Base-by-base conservation (phyloP, 2,113 vertebrate genomes). In the Cisticola juncidis region DNA sequence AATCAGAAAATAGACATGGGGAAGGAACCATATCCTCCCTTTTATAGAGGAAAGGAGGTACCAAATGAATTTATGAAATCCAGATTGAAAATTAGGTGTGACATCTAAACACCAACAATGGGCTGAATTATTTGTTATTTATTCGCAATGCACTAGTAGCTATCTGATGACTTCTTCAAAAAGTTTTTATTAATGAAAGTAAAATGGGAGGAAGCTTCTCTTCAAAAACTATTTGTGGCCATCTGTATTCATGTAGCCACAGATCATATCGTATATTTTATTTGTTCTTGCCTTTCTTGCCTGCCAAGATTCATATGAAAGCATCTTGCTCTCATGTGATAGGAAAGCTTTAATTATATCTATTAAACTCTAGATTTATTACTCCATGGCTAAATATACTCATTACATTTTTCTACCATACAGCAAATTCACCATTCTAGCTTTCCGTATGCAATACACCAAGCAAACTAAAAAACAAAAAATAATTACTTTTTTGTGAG, bases 351-450 rank as follows among this genome's bases (percentile, higher is more conserved):
- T 73, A 77, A 68, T 69, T 90, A 19, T 44, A 7, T 24, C 9
- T 90, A 61, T 61, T 91, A 94, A 95, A 91, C 6, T 88, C 51
- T 23, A 81, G 64, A 95, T 93, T 95, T 97, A 94, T 85, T 90
- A 85, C 58, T 48, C 8, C 28, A 2, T 74, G 21, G 23, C 21
- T 95, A 95, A 91, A 91, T 71, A 70, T 15, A 69, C 18, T 65
- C 33, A 61, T 81, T 83, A 58, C 3, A 50, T 56, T 86, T 93
- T 66, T 56, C 72, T 69, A 48, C 9, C 28, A 35, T 33, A 9
- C 9, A 51, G 5, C 14, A 9, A 78, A 72, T 72, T 72, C 25
- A 57, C 11, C 24, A 33, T 65, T 88, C 65, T 91, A 66, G 9
- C 6, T 73, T 76, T 44, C 12, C 12, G 25, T 26, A 42, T 62